These are phyloP conservation scores for Pelobates cultripes DNA, from an alignment of 2,797 vertebrate genomes.

Conservation along the genomic window DNA sequence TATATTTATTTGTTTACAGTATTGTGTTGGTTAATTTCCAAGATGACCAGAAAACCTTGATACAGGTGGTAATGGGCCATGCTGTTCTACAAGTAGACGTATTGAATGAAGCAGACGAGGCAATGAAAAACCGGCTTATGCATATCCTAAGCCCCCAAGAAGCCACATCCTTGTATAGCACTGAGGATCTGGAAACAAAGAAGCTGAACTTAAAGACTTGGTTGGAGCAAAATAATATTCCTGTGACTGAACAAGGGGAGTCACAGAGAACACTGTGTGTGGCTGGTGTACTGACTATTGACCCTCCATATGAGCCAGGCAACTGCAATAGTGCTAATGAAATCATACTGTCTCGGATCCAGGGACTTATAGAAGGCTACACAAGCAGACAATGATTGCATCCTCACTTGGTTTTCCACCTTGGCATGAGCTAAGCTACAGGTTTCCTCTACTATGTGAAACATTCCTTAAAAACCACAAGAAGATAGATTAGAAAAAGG, in stretches of 20 bases:
- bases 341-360: constrained; percentile 87
- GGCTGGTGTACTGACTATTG: constrained; percentile 81
- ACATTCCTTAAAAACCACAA: no score
- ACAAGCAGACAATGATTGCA: constrained; percentile 44
- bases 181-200: constrained; percentile 70
- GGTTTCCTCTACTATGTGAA: no score
- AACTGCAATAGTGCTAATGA: constrained; percentile 88
- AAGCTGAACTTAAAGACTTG: constrained; percentile 73
- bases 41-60: constrained; percentile 61
- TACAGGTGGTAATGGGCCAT: constrained; percentile 85
- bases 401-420: neutral
- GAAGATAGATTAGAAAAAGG: no score
- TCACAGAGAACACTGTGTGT: constrained; percentile 73
- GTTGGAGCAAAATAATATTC: constrained; percentile 87
- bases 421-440: neutral
- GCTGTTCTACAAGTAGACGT: constrained; percentile 78
- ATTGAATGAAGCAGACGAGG: constrained; percentile 69
- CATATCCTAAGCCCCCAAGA: constrained; percentile 64
- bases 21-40: constrained; percentile 80
- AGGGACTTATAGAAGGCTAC: constrained; percentile 75
- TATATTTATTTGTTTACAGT: constrained; percentile 63
- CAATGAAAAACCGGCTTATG: constrained; percentile 67
- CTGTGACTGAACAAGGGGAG: constrained; percentile 78
- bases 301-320: constrained; percentile 81
- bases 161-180: constrained; percentile 56